These are phyloP conservation scores for Pipra filicauda DNA, from an alignment of 2,113 vertebrate genomes.

Conservation along the genomic window DNA sequence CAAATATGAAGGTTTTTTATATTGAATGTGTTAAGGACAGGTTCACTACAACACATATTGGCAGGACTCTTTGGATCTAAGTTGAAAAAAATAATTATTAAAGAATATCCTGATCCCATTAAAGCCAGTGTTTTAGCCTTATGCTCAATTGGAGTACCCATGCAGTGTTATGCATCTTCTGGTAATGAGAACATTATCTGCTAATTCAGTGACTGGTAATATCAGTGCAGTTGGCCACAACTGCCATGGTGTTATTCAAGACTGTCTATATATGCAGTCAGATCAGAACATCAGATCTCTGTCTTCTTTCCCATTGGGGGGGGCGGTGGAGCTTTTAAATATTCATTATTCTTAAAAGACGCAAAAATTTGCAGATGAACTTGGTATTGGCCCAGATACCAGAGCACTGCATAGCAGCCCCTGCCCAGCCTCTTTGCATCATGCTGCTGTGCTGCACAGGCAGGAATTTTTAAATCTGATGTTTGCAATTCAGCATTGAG, in stretches of 20 bases:
- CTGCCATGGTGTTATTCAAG: background rate
- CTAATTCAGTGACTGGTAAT: background rate
- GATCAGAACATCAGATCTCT: constrained; percentile 2
- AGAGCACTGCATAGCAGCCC: background rate
- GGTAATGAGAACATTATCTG: background rate
- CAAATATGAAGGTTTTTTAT: background rate
- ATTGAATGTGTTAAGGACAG: background rate
- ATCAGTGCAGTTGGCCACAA: background rate
- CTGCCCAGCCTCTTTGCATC: background rate
- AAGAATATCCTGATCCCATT: background rate
- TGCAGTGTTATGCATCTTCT: background rate
- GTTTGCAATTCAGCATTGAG: background rate
- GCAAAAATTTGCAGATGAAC: background rate
- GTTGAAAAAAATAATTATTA: background rate
- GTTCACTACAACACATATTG: background rate
- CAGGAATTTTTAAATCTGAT: background rate
- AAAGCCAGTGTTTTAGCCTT: background rate
- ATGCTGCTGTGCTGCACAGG: background rate
- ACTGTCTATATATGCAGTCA: background rate
- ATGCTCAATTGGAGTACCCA: background rate
- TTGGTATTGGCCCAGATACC: background rate
- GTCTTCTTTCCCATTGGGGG: background rate
- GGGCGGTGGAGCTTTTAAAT: constrained; percentile 18
- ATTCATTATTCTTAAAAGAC: constrained; percentile 34
- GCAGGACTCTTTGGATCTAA: background rate